Evolutionary conservation across 1,140 invertebrate genomes (phyloP).

Genomic region (Anthonomus grandis): DNA sequence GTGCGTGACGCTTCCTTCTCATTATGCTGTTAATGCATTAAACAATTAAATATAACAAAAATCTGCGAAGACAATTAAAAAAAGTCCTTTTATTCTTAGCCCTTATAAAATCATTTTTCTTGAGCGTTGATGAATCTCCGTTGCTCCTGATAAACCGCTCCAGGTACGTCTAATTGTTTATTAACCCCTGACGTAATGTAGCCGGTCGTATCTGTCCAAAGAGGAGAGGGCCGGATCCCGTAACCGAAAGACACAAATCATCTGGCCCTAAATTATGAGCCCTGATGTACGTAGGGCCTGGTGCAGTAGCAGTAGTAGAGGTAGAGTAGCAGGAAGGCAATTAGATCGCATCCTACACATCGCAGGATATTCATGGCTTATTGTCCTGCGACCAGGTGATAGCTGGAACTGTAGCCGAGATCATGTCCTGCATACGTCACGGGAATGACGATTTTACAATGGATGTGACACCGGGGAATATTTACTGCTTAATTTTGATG

Average conservation of each 20-base stretch:
- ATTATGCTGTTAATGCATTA: no score
- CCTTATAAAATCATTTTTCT: no score
- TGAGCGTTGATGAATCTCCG: no score
- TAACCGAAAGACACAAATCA: conserved; percentile 24
- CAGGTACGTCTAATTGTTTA: conserved; percentile 25
- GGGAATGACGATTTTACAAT: conserved; percentile 15
- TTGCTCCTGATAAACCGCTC: no score
- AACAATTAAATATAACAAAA: no score
- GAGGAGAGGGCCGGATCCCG: conserved; percentile 18
- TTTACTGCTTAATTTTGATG: conserved; percentile 25
- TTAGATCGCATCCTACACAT: conserved; percentile 26
- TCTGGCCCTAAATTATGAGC: conserved; percentile 22
- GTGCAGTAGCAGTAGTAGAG: no score
- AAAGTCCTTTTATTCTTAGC: no score
- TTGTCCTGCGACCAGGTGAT: conserved; percentile 24
- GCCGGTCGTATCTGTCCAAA: conserved; percentile 17
- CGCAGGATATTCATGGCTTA: conserved; percentile 27
- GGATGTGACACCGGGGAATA: conserved; percentile 5
- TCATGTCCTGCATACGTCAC: conserved; percentile 25
- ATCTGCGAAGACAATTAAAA: no score
- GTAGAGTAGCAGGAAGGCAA: conserved; percentile 22
- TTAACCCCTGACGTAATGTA: conserved; percentile 19
- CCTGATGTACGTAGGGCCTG: no score
- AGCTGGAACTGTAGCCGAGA: conserved; percentile 16
- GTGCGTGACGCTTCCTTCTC: no score